Base-by-base conservation (phyloP, 53 echinoderm and acorn worm species). In the Paracentrotus lividus region DNA sequence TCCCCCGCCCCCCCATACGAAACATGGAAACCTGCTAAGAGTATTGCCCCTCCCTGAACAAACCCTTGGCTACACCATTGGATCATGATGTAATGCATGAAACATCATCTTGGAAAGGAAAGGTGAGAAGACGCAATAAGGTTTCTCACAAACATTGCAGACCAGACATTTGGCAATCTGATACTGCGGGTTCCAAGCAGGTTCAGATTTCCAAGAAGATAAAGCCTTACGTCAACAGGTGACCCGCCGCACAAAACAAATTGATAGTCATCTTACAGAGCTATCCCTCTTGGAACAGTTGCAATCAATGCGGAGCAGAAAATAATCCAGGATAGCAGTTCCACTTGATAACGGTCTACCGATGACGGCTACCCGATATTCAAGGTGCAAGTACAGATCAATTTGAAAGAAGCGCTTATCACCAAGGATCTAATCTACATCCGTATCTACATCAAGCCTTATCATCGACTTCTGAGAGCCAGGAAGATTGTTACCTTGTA, bases 181-280 rank as follows among this genome's bases (percentile, higher is more conserved):
- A 81, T 47, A 81, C 14, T 47, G 45, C 13, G 26, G 81, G 26
- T 47, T 10, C 49, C 27, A 81, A n/a, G n/a, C 26, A n/a, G 81
- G 49, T 81, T n/a, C 81, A 47, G 8, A 47, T 81, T 43, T 47
- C 26, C 26, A n/a, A 1, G 27, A 47, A 81, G 47, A 47, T 45
- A 81, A 45, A 81, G 27, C 81, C 81, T 45, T n/a, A 1, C 81
- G 2, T 24, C 81, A 81, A 47, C 81, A 81, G 81, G 81, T 81
- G 81, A 8, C 26, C 9, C 45, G 26, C 81, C 10, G n/a, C 10
- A 1, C 23, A 81, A 24, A 81, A 45, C n/a, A 44, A 81, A 23
- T 81, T 44, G 81, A 81, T 81, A 81, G 81, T 81, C n/a, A 12
- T 3, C 27, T 0, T 20, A 38, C 1, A 1, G 40, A 72, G 38